A percentile compares a stretch with the other conserved stretches of the same genome.
Conservation (phyloP, 2,888 invertebrate species). For the Mycalesis mineus region DNA sequence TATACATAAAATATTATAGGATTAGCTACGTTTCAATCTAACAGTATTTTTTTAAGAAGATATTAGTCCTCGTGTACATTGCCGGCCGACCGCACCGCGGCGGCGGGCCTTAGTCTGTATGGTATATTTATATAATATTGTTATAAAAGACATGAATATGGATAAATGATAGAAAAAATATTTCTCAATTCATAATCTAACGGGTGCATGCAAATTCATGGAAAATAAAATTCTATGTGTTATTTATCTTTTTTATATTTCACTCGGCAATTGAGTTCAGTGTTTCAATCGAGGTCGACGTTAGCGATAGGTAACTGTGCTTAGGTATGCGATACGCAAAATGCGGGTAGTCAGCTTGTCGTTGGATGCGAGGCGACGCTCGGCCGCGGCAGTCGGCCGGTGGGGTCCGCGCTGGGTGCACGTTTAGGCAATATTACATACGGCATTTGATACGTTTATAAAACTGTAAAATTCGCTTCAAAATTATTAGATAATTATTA, state of each 20-base stretch:
- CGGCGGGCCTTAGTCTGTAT: constrained; percentile 69
- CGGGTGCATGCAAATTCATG: constrained; percentile 76
- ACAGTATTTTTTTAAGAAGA: constrained; percentile 79
- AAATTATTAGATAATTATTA: constrained; percentile 23
- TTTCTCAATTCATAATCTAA: constrained; percentile 75
- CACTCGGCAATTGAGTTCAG: constrained; percentile 67
- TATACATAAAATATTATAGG: constrained; percentile 70
- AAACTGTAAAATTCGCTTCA: constrained; percentile 25
- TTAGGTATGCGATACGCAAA: constrained; percentile 36
- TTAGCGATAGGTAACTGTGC: constrained; percentile 37
- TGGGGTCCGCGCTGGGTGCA: constrained; percentile 20
- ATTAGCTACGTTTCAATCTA: constrained; percentile 78
- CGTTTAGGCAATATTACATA: constrained; percentile 9
- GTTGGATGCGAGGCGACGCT: constrained; percentile 31
- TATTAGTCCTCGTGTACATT: constrained; percentile 77
- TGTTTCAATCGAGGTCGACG: constrained; percentile 64
- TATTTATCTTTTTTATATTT: constrained; percentile 78
- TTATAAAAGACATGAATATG: constrained; percentile 73
- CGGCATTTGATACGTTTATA: constrained; percentile 24
- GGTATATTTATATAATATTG: constrained; percentile 71
- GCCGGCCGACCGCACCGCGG: constrained; percentile 61
- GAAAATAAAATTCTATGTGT: constrained; percentile 71
- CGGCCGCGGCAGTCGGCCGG: constrained; percentile 18
- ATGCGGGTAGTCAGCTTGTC: constrained; percentile 43
- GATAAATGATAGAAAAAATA: constrained; percentile 69